A percentile compares a stretch with the other conserved stretches of the same genome.
These are phyloP conservation scores for Laticauda colubrina DNA, from an alignment of 2,113 vertebrate genomes.

Conservation along the genomic window DNA sequence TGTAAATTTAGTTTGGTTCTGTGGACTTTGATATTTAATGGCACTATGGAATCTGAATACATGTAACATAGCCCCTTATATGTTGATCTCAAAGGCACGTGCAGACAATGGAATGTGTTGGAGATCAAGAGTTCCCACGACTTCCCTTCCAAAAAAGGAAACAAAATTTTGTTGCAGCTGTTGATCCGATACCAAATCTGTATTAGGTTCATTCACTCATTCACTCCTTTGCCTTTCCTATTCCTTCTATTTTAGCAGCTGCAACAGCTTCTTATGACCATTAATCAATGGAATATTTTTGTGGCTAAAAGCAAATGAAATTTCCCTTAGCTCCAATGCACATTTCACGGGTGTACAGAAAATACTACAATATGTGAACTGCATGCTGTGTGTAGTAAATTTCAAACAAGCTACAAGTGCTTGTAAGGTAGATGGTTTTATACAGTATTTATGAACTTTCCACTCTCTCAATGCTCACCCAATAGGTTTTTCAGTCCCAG, in stretches of 20 bases:
- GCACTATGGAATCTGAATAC: neutral
- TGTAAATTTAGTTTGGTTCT: neutral
- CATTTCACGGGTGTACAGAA: neutral
- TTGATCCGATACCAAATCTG: slow-evolving; percentile 26
- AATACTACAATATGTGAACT: neutral
- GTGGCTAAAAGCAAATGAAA: neutral
- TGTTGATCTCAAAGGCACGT: slow-evolving; percentile 3
- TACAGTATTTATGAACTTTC: neutral
- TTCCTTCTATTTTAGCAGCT: neutral
- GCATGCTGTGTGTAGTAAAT: neutral
- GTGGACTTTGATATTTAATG: neutral
- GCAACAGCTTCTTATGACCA: neutral
- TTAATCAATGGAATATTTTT: neutral
- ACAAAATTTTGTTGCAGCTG: slow-evolving; percentile 46
- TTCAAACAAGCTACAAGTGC: neutral
- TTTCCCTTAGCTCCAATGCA: neutral
- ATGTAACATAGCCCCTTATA: accelerated
- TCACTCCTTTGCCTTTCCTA: neutral
- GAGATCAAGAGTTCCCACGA: slow-evolving; percentile 40
- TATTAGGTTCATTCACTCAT: neutral
- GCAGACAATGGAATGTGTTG: neutral
- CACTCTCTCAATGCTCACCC: neutral
- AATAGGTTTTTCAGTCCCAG: slow-evolving; percentile 32
- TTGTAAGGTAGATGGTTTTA: neutral
- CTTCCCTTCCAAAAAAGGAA: slow-evolving; percentile 54